Percentiles rank a stretch among this genome's conserved stretches.
phyloP scores from a whole-genome alignment of 2,888 invertebrate genomes.

The Acanthococcus lagerstroemiae region DNA sequence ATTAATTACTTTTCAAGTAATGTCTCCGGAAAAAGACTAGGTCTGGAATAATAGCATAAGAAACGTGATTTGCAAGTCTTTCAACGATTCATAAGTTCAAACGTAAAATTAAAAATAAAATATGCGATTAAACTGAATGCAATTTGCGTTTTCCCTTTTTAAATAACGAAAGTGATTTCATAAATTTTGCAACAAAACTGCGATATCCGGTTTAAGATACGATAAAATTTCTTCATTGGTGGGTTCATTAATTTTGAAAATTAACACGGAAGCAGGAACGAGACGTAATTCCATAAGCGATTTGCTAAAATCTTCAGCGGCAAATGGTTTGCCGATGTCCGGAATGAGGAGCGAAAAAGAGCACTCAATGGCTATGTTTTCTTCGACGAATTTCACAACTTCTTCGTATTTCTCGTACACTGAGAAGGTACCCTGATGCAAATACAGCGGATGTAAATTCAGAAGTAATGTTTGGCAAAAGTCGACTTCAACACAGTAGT shows the following conservation, averaged over 20 bases:
- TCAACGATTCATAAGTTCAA: too few species aligned
- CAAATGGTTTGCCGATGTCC: slow-evolving; percentile 56
- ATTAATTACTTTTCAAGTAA: too few species aligned
- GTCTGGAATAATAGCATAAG: too few species aligned
- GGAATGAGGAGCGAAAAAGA: slow-evolving; percentile 60
- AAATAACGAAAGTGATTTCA: not conserved
- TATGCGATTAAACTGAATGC: too few species aligned
- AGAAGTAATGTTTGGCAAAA: not conserved
- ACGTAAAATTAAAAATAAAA: too few species aligned
- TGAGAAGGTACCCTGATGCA: slow-evolving; percentile 75
- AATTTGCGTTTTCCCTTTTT: not conserved
- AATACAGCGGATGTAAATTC: slow-evolving; percentile 38
- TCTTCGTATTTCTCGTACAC: slow-evolving; percentile 66
- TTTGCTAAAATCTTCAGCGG: slow-evolving; percentile 55
- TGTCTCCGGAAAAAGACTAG: too few species aligned
- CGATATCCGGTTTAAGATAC: slow-evolving; percentile 66
- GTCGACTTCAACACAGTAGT: not conserved
- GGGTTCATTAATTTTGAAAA: slow-evolving; percentile 52
- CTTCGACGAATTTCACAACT: slow-evolving; percentile 68
- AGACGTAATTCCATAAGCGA: slow-evolving; percentile 67
- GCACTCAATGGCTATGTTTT: slow-evolving; percentile 58
- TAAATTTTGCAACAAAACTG: slow-evolving; percentile 53
- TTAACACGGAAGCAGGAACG: slow-evolving; percentile 71
- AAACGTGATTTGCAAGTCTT: too few species aligned
- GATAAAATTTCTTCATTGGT: slow-evolving; percentile 45